Evolutionary conservation across 2,113 vertebrate species (phyloP).

Genomic region (Paedocypris sp.): DNA sequence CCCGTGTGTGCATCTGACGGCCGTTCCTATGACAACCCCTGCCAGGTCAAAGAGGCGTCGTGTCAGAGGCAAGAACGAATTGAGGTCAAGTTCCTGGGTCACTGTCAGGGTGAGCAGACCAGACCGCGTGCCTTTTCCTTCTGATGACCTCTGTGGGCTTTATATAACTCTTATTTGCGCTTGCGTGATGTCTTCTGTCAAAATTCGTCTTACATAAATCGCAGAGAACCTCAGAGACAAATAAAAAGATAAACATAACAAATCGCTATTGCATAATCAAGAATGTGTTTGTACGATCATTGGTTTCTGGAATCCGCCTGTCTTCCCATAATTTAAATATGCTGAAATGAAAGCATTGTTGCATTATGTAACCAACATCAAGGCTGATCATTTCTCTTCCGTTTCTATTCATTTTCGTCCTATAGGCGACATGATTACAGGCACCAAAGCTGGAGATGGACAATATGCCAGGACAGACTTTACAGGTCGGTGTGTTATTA

Average conservation of each 20-base stretch:
- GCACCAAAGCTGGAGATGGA: conserved; percentile 81
- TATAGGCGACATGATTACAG: conserved; percentile 77
- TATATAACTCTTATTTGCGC: neutral
- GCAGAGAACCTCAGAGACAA: neutral
- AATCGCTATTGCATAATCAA: conserved; percentile 1
- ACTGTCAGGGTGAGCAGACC: conserved; percentile 85
- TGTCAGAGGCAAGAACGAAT: conserved; percentile 99
- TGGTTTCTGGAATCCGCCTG: neutral
- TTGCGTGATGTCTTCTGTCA: neutral
- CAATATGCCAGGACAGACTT: conserved; percentile 85
- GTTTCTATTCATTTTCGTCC: conserved; percentile 29
- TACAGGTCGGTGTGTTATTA: conserved; percentile 66
- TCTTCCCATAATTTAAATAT: neutral
- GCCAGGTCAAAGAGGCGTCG: conserved; percentile 98
- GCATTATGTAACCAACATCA: neutral
- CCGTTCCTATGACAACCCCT: conserved; percentile 98
- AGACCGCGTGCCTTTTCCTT: neutral
- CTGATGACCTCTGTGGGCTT: neutral
- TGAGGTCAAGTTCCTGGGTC: conserved; percentile 96
- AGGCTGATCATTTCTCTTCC: neutral
- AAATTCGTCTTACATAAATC: neutral
- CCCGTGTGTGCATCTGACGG: conserved; percentile 97
- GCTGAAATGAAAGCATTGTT: neutral
- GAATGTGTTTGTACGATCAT: neutral
- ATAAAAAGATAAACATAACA: neutral